Evolutionary conservation across 92 coral and sea anemone genomes (phyloP).

Genomic region (Epizoanthus scotinus): DNA sequence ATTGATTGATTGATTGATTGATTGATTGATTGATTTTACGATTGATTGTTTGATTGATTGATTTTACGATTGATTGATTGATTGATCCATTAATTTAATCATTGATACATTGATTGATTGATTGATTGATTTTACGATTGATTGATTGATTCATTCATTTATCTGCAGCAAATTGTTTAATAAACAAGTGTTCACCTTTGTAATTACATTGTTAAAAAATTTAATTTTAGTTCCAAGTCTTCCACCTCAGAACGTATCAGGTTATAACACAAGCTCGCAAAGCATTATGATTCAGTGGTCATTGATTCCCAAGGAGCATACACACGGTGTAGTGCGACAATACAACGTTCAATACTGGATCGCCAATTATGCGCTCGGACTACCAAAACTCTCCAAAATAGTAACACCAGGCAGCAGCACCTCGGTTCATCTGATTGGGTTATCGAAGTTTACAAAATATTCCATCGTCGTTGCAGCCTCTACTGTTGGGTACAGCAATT

Average conservation of each 20-base stretch:
- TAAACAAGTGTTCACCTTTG: too few relatives aligned
- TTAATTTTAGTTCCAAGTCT: slow-evolving; percentile 7
- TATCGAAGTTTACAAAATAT: slow-evolving; percentile 27
- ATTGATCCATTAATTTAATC: too few relatives aligned
- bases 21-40: too few relatives aligned
- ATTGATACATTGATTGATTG: too few relatives aligned
- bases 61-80: too few relatives aligned
- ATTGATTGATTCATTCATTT: too few relatives aligned
- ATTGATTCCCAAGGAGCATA: slow-evolving; percentile 17
- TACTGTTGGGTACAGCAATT: slow-evolving; percentile 16
- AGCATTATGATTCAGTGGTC: slow-evolving; percentile 24
- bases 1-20: too few relatives aligned
- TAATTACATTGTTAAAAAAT: not conserved
- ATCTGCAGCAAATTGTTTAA: too few relatives aligned
- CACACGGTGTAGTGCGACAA: slow-evolving; percentile 6
- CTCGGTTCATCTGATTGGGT: not conserved
- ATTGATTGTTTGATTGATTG: too few relatives aligned
- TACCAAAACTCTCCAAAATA: not conserved
- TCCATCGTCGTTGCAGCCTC: not conserved
- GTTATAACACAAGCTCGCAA: slow-evolving; percentile 37
- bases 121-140: too few relatives aligned
- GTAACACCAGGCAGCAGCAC: not conserved
- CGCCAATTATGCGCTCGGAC: not conserved
- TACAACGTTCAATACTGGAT: not conserved
- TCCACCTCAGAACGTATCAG: slow-evolving; percentile 20